phyloP scores from a whole-genome alignment of 2,888 invertebrate species.

The Entomobrya multifasciata region DNA sequence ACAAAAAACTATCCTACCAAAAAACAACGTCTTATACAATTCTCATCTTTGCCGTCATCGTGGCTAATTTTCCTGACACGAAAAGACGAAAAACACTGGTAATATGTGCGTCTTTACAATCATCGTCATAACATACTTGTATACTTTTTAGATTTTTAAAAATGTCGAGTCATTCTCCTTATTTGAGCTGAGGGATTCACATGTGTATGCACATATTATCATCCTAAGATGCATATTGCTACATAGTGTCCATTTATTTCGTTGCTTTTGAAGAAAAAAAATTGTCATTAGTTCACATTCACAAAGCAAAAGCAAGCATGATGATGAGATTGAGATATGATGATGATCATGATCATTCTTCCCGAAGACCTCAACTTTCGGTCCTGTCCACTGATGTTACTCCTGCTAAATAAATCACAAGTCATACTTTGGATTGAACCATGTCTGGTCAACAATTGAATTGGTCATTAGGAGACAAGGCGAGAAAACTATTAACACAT shows the following conservation, averaged over 20 bases:
- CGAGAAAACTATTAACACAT: conserved; percentile 54
- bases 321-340: too few species aligned
- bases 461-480: conserved; percentile 64
- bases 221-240: conserved; percentile 30
- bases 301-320: too few species aligned
- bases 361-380: too few species aligned
- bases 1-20: too few species aligned
- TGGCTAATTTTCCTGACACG: conserved; percentile 49
- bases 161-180: conserved; percentile 65
- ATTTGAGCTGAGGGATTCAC: too few species aligned
- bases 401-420: too few species aligned
- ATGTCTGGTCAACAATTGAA: conserved; percentile 57
- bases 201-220: neutral
- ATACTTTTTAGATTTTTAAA: conserved; percentile 30
- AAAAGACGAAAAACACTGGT: neutral
- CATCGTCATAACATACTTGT: too few species aligned
- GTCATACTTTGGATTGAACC: neutral
- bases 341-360: too few species aligned
- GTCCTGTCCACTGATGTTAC: neutral
- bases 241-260: conserved; percentile 54
- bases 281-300: conserved; percentile 62
- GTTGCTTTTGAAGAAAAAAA: conserved; percentile 7
- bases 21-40: neutral
- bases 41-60: conserved; percentile 36
- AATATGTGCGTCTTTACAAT: too few species aligned